Conservation (phyloP, 53 echinoderm and acorn worm species). For the Arbacia lixula region DNA sequence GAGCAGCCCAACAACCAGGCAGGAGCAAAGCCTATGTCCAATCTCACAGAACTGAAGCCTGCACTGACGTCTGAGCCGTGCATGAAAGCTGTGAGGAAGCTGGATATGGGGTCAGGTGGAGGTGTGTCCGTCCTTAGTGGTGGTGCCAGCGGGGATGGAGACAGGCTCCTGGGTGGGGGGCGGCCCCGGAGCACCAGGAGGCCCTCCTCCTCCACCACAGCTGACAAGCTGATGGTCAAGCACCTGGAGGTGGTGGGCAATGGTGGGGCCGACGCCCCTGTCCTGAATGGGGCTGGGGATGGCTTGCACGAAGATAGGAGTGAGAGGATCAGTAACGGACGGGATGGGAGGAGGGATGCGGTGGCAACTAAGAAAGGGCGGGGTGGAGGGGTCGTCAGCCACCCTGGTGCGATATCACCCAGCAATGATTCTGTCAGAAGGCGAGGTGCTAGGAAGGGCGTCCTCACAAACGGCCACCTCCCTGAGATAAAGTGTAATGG, state of each 20-base stretch:
- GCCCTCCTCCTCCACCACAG: no score
- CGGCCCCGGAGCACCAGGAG: neutral
- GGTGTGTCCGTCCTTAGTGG: neutral
- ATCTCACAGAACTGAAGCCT: no score
- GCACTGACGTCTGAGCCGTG: neutral
- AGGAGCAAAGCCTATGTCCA: neutral
- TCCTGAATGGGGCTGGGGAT: neutral
- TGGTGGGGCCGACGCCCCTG: neutral
- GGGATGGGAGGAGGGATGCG: neutral
- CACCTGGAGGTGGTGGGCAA: slow-evolving; percentile 6
- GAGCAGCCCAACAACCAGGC: slow-evolving; percentile 8
- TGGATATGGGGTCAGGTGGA: slow-evolving; percentile 26
- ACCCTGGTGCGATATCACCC: slow-evolving; percentile 43
- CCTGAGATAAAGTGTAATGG: slow-evolving; percentile 23
- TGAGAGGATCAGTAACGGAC: slow-evolving; percentile 1
- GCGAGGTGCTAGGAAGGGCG: slow-evolving; percentile 21
- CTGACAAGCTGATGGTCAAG: slow-evolving; percentile 11
- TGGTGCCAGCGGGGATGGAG: slow-evolving; percentile 5
- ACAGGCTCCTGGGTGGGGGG: slow-evolving; percentile 22
- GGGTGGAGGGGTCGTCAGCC: neutral
- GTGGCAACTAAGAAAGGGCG: neutral
- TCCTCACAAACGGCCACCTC: slow-evolving; percentile 20
- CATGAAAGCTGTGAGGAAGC: slow-evolving; percentile 47
- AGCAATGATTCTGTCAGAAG: slow-evolving; percentile 60
- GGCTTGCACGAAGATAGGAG: neutral